A percentile compares a stretch with the other conserved stretches of the same genome.
These are phyloP conservation scores for Sitobion miscanthi DNA, from an alignment of 1,140 invertebrate genomes.

Conservation along the genomic window DNA sequence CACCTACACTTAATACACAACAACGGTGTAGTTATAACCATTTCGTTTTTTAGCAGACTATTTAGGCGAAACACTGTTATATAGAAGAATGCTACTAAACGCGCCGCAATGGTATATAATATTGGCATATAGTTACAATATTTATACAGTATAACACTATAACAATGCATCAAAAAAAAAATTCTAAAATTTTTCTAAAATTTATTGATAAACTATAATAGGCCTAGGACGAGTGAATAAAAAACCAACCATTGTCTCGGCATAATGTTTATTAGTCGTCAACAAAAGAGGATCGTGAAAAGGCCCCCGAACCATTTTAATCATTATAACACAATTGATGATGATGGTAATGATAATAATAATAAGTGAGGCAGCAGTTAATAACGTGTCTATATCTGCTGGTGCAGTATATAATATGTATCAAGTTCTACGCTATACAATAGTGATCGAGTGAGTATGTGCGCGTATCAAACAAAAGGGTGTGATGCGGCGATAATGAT, in stretches of 20 bases:
- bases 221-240: conserved; percentile 22
- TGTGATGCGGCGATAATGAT: conserved; percentile 57
- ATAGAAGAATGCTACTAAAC: background rate
- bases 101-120: background rate
- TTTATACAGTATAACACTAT: background rate
- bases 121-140: background rate
- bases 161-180: background rate
- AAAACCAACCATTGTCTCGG: conserved; percentile 51
- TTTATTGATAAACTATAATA: conserved; percentile 37
- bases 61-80: background rate
- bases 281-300: conserved; percentile 50
- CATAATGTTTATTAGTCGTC: conserved; percentile 54
- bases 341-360: conserved; percentile 54
- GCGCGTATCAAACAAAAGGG: conserved; percentile 49
- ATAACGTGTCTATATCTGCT: conserved; percentile 53
- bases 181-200: background rate
- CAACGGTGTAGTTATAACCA: background rate
- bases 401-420: conserved; percentile 52
- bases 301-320: conserved; percentile 56
- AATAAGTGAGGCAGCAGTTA: conserved; percentile 57
- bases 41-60: background rate
- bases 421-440: conserved; percentile 48
- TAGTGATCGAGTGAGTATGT: conserved; percentile 2
- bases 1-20: background rate
- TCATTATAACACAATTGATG: conserved; percentile 57